Evolutionary conservation across 2,888 invertebrate genomes (phyloP).

Genomic region (Dilophus febrilis): DNA sequence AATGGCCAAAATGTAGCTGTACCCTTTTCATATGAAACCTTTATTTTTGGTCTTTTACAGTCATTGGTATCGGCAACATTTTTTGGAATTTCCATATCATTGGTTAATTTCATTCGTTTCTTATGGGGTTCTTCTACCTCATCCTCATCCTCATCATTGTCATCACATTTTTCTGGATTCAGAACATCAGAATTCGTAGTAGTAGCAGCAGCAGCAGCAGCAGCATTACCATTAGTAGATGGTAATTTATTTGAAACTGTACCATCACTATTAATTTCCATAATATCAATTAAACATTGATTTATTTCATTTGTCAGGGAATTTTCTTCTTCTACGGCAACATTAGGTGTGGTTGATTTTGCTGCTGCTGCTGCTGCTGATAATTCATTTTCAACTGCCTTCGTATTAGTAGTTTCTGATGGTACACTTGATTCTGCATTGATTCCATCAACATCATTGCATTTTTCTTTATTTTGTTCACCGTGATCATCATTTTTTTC

Average conservation of each 20-base stretch:
- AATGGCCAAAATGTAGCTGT: constrained; percentile 57
- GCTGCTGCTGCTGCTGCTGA: too few species aligned
- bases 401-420: too few species aligned
- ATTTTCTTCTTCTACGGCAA: constrained; percentile 14
- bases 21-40: constrained; percentile 23
- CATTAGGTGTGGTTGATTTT: constrained; percentile 10
- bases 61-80: background rate
- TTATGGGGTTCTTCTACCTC: constrained; percentile 12
- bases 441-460: too few species aligned
- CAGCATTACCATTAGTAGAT: constrained; percentile 8
- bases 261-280: constrained; percentile 18
- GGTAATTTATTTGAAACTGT: constrained; percentile 3
- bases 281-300: constrained; percentile 22
- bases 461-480: background rate
- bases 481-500: constrained; percentile 6
- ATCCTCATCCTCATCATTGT: constrained; percentile 9
- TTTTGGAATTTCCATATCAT: constrained; percentile 5
- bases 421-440: too few species aligned
- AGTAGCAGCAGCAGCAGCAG: constrained; percentile 10
- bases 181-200: background rate
- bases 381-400: too few species aligned
- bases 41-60: constrained; percentile 17
- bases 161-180: background rate
- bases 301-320: constrained; percentile 19
- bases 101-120: constrained; percentile 18